phyloP scores from a whole-genome alignment of 2,113 vertebrate genomes.

The Smithornis capensis region DNA sequence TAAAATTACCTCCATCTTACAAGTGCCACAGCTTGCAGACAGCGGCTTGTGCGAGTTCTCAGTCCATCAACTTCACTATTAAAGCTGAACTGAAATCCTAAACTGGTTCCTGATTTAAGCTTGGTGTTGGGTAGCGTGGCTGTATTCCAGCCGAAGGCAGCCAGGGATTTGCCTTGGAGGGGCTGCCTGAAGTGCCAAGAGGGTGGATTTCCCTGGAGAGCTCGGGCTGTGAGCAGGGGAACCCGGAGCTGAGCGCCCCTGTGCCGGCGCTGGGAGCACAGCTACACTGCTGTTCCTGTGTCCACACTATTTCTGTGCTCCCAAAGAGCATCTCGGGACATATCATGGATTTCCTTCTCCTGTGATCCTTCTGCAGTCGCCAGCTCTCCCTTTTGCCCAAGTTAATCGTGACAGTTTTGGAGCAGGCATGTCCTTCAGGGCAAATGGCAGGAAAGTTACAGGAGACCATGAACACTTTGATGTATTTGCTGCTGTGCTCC shows the following conservation, averaged over 20 bases:
- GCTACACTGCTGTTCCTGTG: neutral
- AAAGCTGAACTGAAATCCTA: neutral
- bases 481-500: neutral
- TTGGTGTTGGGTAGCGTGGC: neutral
- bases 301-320: neutral
- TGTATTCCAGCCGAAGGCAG: rapidly evolving
- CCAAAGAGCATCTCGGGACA: neutral
- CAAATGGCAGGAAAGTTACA: neutral
- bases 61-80: neutral
- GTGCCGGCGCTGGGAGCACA: neutral
- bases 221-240: neutral
- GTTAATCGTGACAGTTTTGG: slow-evolving; percentile 29
- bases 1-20: neutral
- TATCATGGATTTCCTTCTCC: neutral
- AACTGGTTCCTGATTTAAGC: neutral
- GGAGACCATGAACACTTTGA: neutral
- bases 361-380: neutral
- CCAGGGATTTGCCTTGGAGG: neutral
- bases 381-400: neutral
- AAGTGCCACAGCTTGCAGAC: neutral
- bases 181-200: neutral
- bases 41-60: neutral
- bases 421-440: slow-evolving; percentile 50
- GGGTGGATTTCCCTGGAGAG: neutral
- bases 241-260: rapidly evolving